Evolutionary conservation across 1,140 invertebrate species (phyloP), one percentile per base, ranked within the genome.

Genomic region (Scaptodrosophila lebanonensis): DNA sequence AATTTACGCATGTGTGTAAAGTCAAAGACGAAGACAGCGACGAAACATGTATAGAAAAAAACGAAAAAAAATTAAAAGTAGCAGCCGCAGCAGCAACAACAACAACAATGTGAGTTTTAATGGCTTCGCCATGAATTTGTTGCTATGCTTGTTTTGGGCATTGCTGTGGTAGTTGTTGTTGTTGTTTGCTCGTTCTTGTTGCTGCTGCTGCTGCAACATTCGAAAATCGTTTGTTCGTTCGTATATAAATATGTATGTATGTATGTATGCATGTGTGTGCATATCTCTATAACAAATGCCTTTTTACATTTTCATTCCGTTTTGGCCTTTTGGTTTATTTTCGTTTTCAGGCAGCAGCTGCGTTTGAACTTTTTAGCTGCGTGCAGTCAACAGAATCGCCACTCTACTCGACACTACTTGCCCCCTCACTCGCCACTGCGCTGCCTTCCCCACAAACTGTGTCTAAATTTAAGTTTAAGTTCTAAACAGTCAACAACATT

Each of bases 391-490:
- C n/a, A n/a, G n/a, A n/a, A n/a, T n/a, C n/a, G n/a, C n/a, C n/a
- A n/a, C n/a, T n/a, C n/a, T n/a, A n/a, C n/a, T n/a, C n/a, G n/a
- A n/a, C n/a, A n/a, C n/a, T n/a, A n/a, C n/a, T n/a, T n/a, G n/a
- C n/a, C n/a, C n/a, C n/a, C n/a, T n/a, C n/a, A n/a, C n/a, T n/a
- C n/a, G 22, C 8, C 22, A 4, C 22, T 25, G 22, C 22, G 3
- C 22, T 66, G 13, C 6, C 15, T 18, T 12, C 12, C 38, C 47
- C 49, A 22, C 33, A 15, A 20, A 32, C 9, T 11, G 35, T 13
- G 20, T 63, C 69, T 72, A 72, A 64, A 72, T 72, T 72, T 72
- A 72, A 53, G 51, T 72, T 72, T 58, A 40, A 71, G 54, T 67
- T 72, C 69, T 72, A 72, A 72, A 64, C 69, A 72, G 52, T 66